A percentile compares a stretch with the other conserved stretches of the same genome.
phyloP scores from a whole-genome alignment of 2,113 vertebrate genomes.

The Arothron firmamentum region DNA sequence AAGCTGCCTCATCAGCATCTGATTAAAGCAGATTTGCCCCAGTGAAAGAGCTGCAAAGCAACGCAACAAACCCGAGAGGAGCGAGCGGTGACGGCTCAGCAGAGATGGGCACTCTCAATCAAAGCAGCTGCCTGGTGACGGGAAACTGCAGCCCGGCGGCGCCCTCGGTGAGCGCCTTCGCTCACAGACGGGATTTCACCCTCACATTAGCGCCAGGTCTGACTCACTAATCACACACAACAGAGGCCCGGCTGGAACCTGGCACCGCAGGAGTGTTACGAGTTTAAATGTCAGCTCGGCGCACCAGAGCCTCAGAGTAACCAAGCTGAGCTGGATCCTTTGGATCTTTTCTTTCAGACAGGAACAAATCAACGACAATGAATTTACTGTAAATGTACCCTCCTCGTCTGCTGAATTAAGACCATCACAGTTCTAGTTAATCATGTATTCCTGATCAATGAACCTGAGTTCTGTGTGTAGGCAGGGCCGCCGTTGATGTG shows the following conservation, averaged over 20 bases:
- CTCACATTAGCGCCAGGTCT: slow-evolving; percentile 20
- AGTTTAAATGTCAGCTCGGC: no score
- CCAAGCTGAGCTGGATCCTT: no score
- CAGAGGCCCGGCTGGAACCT: slow-evolving; percentile 24
- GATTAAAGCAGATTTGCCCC: slow-evolving; percentile 7
- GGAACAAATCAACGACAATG: no score
- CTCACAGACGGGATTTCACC: slow-evolving; percentile 48
- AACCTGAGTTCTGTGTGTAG: slow-evolving; percentile 94
- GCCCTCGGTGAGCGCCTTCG: slow-evolving; percentile 14
- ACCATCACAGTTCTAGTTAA: no score
- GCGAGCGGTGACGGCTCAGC: slow-evolving; percentile 1
- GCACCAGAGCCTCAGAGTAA: no score
- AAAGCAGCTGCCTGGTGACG: neutral
- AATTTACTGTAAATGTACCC: no score
- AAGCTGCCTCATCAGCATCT: slow-evolving; percentile 37
- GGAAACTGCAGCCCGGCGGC: neutral
- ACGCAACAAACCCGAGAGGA: slow-evolving; percentile 4
- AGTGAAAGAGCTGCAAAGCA: slow-evolving; percentile 20
- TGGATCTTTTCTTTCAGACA: no score
- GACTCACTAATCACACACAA: slow-evolving; percentile 54
- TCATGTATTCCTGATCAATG: no score
- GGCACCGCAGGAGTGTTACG: slow-evolving; percentile 8
- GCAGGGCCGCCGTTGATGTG: slow-evolving; percentile 95
- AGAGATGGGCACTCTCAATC: neutral
- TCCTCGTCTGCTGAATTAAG: no score